Evolutionary conservation across 2,888 invertebrate species (phyloP).

Genomic region (Tinea pellionella): DNA sequence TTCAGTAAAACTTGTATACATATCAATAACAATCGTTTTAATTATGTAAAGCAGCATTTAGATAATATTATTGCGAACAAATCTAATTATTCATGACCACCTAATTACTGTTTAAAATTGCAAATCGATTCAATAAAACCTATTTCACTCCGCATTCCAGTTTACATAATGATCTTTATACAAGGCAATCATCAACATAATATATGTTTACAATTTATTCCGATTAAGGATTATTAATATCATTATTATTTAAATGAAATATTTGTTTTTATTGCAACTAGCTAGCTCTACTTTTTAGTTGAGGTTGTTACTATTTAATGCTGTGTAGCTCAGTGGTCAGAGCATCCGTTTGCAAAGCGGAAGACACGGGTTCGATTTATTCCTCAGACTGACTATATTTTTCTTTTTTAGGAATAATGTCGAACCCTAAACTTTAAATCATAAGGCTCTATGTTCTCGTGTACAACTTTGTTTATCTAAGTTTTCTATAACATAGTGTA

Average conservation of each 20-base stretch:
- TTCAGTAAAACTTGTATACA: no score
- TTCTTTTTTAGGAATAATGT: no score
- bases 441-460: neutral
- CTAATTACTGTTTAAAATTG: neutral
- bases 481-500: neutral
- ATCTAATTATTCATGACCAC: neutral
- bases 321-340: no score
- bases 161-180: neutral
- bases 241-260: neutral
- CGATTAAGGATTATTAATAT: neutral
- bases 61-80: neutral
- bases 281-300: no score
- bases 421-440: neutral
- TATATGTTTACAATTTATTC: neutral
- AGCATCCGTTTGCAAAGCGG: no score
- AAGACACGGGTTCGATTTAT: no score
- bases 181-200: neutral
- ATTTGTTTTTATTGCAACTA: no score
- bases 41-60: neutral
- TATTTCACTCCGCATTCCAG: neutral
- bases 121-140: neutral
- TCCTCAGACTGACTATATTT: no score
- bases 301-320: no score
- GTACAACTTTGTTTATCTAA: slow-evolving; percentile 5
- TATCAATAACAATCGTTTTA: neutral